Base-by-base conservation (phyloP, 2,888 invertebrate species). In the Eulithis prunata region DNA sequence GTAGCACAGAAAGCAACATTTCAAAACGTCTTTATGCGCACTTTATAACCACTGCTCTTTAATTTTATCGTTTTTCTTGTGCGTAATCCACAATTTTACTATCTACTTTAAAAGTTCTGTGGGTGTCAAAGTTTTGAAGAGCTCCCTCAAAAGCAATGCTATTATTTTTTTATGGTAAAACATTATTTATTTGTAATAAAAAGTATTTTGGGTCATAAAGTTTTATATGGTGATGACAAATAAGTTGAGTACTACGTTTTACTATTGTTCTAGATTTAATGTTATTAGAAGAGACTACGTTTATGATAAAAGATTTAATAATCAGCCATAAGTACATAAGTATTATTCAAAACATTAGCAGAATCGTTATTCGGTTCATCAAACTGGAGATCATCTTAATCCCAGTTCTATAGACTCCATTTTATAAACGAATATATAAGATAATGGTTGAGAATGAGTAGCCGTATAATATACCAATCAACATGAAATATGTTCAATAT, bases 11-110 rank as follows among this genome's bases (percentile, higher is more conserved):
- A 67, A 57, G 64, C 62, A 67, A 64, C 64, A 66, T 70, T 71
- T 69, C 62, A 51, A 46, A 67, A 62, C 66, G 61, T 49, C 70
- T 70, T 73, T 69, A 73, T 70, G 64, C 65, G 60, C 67, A 66
- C 65, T 72, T 70, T 79, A 83, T 72, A 74, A 69, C 77, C 73
- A 79, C 78, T 71, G 76, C 78, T 76, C 80, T 83, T 81, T 80
- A 81, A 82, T 80, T 81, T 84, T 77, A 83, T 80, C 65, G 67
- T 68, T 68, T 66, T 73, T 77, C 76, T 77, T 79, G 74, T 76
- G 73, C 73, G 70, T 77, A 74, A 77, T 75, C 72, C 71, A 66
- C 70, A 74, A 71, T 79, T 74, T 72, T 70, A 71, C 62, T 71
- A 69, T 69, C 71, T 68, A 70, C 71, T 70, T 71, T 68, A 54